phyloP scores from a whole-genome alignment of 2,888 invertebrate species.

The Chydorus sphaericus region DNA sequence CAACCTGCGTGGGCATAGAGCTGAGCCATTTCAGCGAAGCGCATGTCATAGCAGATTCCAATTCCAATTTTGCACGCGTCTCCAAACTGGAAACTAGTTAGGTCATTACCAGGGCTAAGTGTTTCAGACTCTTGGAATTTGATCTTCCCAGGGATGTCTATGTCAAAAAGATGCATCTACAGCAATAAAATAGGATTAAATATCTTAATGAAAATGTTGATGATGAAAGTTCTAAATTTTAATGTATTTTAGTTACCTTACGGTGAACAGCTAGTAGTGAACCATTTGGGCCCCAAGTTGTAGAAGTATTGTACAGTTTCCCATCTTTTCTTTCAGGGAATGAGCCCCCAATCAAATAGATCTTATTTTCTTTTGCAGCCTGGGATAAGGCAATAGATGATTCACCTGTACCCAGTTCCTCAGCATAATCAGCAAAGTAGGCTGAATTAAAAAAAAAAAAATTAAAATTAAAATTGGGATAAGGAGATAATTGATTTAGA shows the following conservation, averaged over 20 bases:
- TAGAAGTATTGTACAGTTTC: conserved; percentile 71
- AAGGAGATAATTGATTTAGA: too few relatives aligned
- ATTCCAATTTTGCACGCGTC: conserved; percentile 70
- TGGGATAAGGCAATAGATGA: conserved; percentile 54
- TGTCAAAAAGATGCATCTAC: conserved; percentile 87
- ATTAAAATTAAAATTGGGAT: neutral
- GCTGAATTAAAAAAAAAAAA: conserved; percentile 22
- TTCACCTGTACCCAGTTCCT: conserved; percentile 60
- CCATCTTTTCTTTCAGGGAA: conserved; percentile 60
- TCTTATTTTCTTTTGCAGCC: conserved; percentile 55
- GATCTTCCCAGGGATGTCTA: conserved; percentile 84
- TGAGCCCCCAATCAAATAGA: conserved; percentile 79
- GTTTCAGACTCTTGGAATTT: conserved; percentile 82
- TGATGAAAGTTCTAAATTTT: neutral
- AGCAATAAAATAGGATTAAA: neutral
- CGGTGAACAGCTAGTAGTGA: conserved; percentile 62
- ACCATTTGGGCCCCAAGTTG: conserved; percentile 67
- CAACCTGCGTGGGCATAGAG: conserved; percentile 32
- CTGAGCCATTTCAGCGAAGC: conserved; percentile 74
- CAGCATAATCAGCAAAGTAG: conserved; percentile 73
- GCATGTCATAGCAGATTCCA: conserved; percentile 87
- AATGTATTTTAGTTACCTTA: conserved; percentile 44
- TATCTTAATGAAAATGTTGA: neutral
- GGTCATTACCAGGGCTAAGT: conserved; percentile 53
- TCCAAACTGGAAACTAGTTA: conserved; percentile 55